Base-by-base conservation (phyloP, 2,797 vertebrate species). In the Harpagifer antarcticus region DNA sequence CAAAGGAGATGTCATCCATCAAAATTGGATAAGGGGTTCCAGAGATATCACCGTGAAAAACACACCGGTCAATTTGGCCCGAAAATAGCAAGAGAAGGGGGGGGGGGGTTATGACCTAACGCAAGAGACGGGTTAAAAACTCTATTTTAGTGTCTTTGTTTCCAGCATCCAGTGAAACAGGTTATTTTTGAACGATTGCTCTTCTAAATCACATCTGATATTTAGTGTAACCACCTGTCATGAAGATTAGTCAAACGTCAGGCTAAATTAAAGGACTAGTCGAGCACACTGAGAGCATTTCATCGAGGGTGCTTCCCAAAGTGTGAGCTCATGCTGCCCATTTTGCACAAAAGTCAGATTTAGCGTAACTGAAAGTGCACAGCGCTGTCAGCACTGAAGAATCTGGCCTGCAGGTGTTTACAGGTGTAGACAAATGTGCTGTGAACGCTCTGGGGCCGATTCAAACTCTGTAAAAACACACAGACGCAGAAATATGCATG, bases 331-430 rank as follows among this genome's bases (percentile, higher is more conserved):
- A 23, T 5, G 60, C 19, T 68, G 74, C 78, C 40, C 81, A 60
- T 78, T 64, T 76, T 83, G 52, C 47, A 56, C n/a, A 40, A 11
- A 37, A 70, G 50, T 67, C 20, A 47, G 43, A 56, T 72, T 27
- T 67, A 61, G 20, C 4, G 17, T 60, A 23, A 16, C 7, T 0
- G 33, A 37, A 37, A 37, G 9, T 40, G 37, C 23, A 43, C 68
- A 15, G 37, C 6, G 9, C 37, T 73, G 74, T 73, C 79, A 72
- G 65, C 66, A 11, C 19, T 61, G 72, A 81, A 75, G 61, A 79
- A 60, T 76, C 47, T 31, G 53, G 59, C 78, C 78, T 64, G 68
- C 63, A 74, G 76, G 72, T 74, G 63, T 86, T 85, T 83, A 81
- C 62, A 74, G 79, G 60, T 77, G 80, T 58, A 72, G 67, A 19